phyloP scores from a whole-genome alignment of 1,140 invertebrate genomes.

The Dreissena rostriformis region DNA sequence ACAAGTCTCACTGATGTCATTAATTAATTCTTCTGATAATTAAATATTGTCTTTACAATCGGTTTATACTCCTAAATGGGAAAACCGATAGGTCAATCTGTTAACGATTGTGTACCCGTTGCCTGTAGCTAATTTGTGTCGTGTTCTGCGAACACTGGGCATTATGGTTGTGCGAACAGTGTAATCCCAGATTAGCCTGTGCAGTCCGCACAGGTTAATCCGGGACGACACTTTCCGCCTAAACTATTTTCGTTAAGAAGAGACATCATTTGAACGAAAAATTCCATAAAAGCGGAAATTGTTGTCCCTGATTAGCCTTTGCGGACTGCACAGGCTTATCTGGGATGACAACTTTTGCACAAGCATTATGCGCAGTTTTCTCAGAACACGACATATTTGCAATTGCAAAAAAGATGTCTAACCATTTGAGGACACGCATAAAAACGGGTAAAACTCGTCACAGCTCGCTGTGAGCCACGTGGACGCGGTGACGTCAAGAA shows the following conservation, averaged over 20 bases:
- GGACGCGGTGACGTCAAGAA: conserved; percentile 4
- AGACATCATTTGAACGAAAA: background rate
- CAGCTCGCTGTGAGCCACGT: conserved; percentile 21
- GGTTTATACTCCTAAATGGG: background rate
- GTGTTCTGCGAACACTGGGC: too few species aligned
- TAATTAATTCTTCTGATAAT: background rate
- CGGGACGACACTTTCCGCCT: too few species aligned
- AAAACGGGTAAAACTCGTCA: background rate
- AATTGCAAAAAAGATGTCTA: background rate
- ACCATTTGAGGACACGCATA: conserved; percentile 22
- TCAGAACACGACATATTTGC: background rate
- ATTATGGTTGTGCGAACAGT: too few species aligned
- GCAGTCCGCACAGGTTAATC: too few species aligned
- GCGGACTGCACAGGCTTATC: background rate
- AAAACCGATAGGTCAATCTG: too few species aligned
- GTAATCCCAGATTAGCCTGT: too few species aligned
- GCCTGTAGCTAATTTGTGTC: too few species aligned
- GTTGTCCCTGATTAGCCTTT: background rate
- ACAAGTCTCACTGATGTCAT: background rate
- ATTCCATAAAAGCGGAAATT: background rate
- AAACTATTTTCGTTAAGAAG: background rate
- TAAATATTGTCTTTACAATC: background rate
- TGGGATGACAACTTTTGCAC: background rate
- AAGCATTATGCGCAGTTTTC: background rate
- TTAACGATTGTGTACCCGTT: too few species aligned